phyloP scores from a whole-genome alignment of 1,140 invertebrate species.

The Eumaeus atala region DNA sequence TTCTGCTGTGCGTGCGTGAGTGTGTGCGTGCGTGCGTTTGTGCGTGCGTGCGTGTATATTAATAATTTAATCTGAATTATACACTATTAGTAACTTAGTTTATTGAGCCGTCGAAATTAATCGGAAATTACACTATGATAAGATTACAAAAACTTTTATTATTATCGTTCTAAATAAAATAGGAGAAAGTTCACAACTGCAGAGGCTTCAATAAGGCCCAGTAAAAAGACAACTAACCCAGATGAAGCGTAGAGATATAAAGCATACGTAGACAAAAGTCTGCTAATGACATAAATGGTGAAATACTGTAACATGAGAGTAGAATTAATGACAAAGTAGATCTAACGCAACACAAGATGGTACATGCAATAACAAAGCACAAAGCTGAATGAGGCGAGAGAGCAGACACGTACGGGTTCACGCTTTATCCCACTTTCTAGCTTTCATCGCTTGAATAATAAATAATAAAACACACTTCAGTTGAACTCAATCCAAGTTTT shows the following conservation, averaged over 20 bases:
- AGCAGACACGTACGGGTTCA: constrained; percentile 54
- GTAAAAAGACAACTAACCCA: too few species aligned
- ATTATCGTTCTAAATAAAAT: too few species aligned
- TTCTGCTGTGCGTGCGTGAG: too few species aligned
- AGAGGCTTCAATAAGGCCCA: too few species aligned
- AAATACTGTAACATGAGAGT: background rate
- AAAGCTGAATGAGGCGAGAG: constrained; percentile 37
- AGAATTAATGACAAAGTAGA: constrained; percentile 1
- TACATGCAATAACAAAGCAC: constrained; percentile 20
- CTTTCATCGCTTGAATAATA: constrained; percentile 62
- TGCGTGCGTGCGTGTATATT: background rate
- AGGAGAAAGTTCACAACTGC: too few species aligned
- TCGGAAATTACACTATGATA: background rate
- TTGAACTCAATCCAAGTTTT: constrained; percentile 32
- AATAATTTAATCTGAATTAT: too few species aligned
- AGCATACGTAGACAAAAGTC: too few species aligned
- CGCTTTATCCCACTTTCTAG: constrained; percentile 61
- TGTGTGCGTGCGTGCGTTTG: too few species aligned
- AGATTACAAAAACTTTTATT: too few species aligned
- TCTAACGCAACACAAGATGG: constrained; percentile 19
- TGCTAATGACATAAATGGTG: too few species aligned
- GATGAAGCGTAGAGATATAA: too few species aligned
- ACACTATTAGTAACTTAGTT: background rate
- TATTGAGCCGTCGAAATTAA: background rate
- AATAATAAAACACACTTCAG: constrained; percentile 54